A percentile compares a stretch with the other conserved stretches of the same genome.
These are phyloP conservation scores for Colletes collaris DNA, from an alignment of 2,888 invertebrate species.

Conservation along the genomic window DNA sequence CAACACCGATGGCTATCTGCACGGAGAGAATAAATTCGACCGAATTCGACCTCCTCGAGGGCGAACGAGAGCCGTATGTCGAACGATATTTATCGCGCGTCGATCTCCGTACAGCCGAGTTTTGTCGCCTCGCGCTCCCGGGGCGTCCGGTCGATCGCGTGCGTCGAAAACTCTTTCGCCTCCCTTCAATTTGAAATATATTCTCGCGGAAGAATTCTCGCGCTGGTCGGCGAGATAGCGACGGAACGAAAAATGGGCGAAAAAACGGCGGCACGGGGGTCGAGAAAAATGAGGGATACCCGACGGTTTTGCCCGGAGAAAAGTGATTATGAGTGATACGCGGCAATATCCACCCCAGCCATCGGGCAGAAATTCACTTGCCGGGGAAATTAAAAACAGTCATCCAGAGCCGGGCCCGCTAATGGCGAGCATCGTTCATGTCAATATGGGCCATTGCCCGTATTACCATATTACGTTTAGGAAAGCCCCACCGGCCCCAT, in stretches of 20 bases:
- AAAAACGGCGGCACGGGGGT: conserved; percentile 29
- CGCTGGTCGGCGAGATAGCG: conserved; percentile 16
- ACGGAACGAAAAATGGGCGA: conserved; percentile 21
- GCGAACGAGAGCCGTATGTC: conserved; percentile 40
- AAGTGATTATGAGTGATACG: conserved; percentile 82
- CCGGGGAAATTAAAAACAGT: conserved; percentile 83
- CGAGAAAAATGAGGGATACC: conserved; percentile 46
- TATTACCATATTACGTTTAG: conserved; percentile 82
- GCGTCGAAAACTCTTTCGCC: background rate
- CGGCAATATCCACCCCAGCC: conserved; percentile 81
- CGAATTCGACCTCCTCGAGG: conserved; percentile 47
- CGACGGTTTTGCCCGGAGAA: conserved; percentile 63
- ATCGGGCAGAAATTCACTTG: conserved; percentile 81
- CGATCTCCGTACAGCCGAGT: conserved; percentile 30
- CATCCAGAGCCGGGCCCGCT: conserved; percentile 78
- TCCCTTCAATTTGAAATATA: background rate
- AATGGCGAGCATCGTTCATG: conserved; percentile 83
- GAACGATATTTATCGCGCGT: conserved; percentile 38
- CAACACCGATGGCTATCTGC: conserved; percentile 51
- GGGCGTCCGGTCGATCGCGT: conserved; percentile 6
- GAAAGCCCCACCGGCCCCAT: conserved; percentile 65
- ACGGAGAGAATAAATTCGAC: conserved; percentile 50
- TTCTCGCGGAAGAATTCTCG: conserved; percentile 8
- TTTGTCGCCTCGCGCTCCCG: conserved; percentile 1
- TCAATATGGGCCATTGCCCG: conserved; percentile 83